Base-by-base conservation (phyloP, 2,113 vertebrate species). In the Haliaeetus leucogaster region DNA sequence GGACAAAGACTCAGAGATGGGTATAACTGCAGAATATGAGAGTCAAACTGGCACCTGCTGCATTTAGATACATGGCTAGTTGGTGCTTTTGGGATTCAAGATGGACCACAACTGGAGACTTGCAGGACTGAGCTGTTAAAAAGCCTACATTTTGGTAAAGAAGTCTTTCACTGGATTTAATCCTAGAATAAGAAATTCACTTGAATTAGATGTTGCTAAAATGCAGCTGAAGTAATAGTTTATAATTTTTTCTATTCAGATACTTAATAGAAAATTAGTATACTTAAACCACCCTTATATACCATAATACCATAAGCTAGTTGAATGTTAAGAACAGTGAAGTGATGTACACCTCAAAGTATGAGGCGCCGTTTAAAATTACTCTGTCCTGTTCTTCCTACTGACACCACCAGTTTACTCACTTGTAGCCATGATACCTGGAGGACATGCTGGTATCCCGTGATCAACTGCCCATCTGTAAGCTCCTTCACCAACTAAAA, bases 371-470 rank as follows among this genome's bases (percentile, higher is more conserved):
- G 55, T 89, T 95, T 82, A 38, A 90, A 93, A 73, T 92, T 73
- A 91, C 67, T 95, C 97, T 97, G 78, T 61, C 87, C 95, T 95
- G 86, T 96, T 97, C 95, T 94, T 95, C 96, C 96, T 97, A 94
- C 93, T 96, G 94, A 96, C 74, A 94, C 91, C 89, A 97, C 91
- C 92, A 96, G 79, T 97, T 97, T 98, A 99, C 99, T 99, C 97
- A 99, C 99, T 99, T 96, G 99, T 99, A 94, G 99, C 99, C 99
- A 99, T 99, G 98, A 99, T 99, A 96, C 99, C 99, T 96, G 99
- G 99, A 96, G 98, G 98, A 96, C 99, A 99, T 70, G 99, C 98
- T 73, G 99, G 98, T 98, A 99, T 99, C 91, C 99, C 99, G 97
- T 99, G 99, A 97, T 99, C 98, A 96, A 99, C 97, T 87, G 99